A percentile compares a stretch with the other conserved stretches of the same genome.
Evolutionary conservation across 64 coral and sea anemone genomes (phyloP).

Genomic region (Actinia tenebrosa): DNA sequence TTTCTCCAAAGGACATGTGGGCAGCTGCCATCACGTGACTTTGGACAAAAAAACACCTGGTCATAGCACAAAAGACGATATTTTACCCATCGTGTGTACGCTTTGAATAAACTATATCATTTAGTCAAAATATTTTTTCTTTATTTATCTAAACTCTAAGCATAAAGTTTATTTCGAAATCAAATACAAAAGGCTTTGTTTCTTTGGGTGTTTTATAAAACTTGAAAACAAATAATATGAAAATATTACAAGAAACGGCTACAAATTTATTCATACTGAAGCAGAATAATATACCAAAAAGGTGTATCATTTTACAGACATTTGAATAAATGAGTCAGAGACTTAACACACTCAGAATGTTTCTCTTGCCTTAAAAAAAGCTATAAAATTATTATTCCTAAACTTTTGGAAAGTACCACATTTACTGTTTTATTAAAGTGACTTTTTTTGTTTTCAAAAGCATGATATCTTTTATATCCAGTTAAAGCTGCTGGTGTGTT

Average conservation of each 20-base stretch:
- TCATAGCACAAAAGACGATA: background rate
- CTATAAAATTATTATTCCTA: background rate
- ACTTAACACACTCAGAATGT: background rate
- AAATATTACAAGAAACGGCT: background rate
- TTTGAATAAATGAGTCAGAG: background rate
- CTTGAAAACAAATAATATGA: background rate
- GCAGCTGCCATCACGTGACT: conserved; percentile 5
- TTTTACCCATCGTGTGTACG: conserved; percentile 11
- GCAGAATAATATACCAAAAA: background rate
- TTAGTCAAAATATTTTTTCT: background rate
- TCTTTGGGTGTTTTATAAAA: background rate
- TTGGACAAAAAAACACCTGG: conserved; percentile 28
- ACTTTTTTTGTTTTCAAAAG: background rate
- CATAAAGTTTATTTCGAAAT: background rate
- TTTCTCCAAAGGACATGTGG: conserved; percentile 26
- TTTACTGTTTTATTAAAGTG: background rate
- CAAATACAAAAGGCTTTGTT: background rate
- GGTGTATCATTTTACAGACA: conserved; percentile 1
- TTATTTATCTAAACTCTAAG: background rate
- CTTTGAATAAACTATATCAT: background rate
- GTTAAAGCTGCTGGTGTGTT: background rate
- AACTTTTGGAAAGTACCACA: background rate
- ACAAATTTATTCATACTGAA: background rate
- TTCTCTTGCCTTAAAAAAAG: background rate
- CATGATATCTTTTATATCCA: background rate